These are phyloP conservation scores for Doryteuthis pealeii DNA, from an alignment of 1,140 invertebrate species.

Conservation along the genomic window DNA sequence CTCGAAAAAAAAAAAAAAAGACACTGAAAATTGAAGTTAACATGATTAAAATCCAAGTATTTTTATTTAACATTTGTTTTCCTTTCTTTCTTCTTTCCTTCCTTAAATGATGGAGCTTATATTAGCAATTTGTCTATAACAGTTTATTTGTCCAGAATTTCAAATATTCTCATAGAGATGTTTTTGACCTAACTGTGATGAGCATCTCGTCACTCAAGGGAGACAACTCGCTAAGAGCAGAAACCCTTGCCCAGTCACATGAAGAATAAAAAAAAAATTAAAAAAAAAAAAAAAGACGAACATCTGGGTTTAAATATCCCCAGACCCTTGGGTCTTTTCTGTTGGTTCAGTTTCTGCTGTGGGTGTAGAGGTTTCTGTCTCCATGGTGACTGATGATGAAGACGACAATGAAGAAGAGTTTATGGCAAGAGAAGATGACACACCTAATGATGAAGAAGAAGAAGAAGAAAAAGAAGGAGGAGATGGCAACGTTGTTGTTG, in stretches of 20 bases:
- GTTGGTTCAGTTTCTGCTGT: slow-evolving; percentile 29
- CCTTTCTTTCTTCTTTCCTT: too few relatives aligned
- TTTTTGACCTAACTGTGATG: too few relatives aligned
- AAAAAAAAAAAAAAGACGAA: slow-evolving; percentile 4
- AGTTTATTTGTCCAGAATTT: too few relatives aligned
- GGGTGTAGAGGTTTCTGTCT: slow-evolving; percentile 23
- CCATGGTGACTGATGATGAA: neutral
- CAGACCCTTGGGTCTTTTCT: slow-evolving; percentile 35
- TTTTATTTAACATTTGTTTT: neutral
- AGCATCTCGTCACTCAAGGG: too few relatives aligned
- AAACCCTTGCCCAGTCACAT: too few relatives aligned
- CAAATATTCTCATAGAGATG: too few relatives aligned
- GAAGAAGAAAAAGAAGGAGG: slow-evolving; percentile 5
- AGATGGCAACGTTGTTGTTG: neutral
- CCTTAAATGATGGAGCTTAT: too few relatives aligned
- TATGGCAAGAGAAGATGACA: neutral
- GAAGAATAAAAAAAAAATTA: neutral
- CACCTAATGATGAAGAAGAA: neutral
- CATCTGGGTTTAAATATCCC: slow-evolving; percentile 38
- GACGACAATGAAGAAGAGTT: neutral
- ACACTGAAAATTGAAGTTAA: neutral
- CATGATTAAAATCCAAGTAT: neutral
- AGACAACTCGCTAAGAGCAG: too few relatives aligned
- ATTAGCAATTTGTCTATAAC: too few relatives aligned
- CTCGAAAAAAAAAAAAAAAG: neutral